Evolutionary conservation across 2,888 invertebrate species (phyloP).

Genomic region (Tineola bisselliella): DNA sequence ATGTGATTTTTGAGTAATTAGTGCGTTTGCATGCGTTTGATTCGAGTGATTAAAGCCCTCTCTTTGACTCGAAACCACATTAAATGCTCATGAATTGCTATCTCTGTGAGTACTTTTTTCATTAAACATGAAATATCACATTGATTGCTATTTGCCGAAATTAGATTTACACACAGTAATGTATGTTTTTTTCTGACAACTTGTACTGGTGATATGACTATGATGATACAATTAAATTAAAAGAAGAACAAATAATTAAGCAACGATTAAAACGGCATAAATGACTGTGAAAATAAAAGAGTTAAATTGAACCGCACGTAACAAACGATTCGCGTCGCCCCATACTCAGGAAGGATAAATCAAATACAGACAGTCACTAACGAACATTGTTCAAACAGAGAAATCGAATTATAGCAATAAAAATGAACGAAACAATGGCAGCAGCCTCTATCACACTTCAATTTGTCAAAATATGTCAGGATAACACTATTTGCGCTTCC

Average conservation of each 20-base stretch:
- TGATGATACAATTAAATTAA: too few species aligned
- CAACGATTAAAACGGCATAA: not conserved
- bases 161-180: too few species aligned
- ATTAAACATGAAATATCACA: not conserved
- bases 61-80: conserved; percentile 33
- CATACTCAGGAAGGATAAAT: conserved; percentile 42
- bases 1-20: conserved; percentile 54
- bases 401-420: conserved; percentile 47
- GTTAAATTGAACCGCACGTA: not conserved
- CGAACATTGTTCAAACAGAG: conserved; percentile 52
- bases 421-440: conserved; percentile 45
- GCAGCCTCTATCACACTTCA: conserved; percentile 42
- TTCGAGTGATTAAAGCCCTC: conserved; percentile 31
- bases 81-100: not conserved
- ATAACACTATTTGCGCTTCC: conserved; percentile 32
- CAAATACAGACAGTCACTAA: conserved; percentile 55
- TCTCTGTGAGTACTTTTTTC: not conserved
- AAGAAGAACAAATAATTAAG: not conserved
- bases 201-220: too few species aligned
- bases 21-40: too few species aligned
- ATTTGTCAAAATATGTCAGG: conserved; percentile 51
- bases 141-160: too few species aligned
- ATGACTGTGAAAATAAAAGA: not conserved
- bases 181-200: too few species aligned
- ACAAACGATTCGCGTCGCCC: conserved; percentile 37